A percentile compares a stretch with the other conserved stretches of the same genome.
phyloP scores from a whole-genome alignment of 2,797 vertebrate species.

The Hydrophis major region DNA sequence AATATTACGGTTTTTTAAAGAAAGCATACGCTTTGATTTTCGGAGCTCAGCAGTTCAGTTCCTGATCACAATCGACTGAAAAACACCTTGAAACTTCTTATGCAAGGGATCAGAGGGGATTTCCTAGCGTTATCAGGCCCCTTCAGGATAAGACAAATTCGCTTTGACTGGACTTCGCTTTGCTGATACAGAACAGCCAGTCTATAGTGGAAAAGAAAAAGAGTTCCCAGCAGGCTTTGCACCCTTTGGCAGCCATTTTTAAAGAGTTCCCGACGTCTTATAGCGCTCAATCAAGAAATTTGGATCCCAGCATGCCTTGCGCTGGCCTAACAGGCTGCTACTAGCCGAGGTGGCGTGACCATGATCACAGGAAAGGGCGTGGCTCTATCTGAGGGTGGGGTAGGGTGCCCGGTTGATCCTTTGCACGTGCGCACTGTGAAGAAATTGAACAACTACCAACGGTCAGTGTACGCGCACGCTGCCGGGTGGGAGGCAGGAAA shows the following conservation, averaged over 20 bases:
- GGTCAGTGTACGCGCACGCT: background rate
- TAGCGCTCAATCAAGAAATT: background rate
- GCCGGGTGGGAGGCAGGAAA: background rate
- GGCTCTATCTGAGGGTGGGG: background rate
- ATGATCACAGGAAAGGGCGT: background rate
- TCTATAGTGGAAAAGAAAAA: too few relatives aligned
- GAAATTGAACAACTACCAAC: background rate
- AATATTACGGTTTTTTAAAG: background rate
- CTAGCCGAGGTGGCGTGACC: background rate
- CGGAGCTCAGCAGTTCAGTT: background rate
- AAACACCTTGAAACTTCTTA: background rate
- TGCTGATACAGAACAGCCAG: background rate
- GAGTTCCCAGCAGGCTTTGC: background rate
- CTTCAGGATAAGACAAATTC: background rate
- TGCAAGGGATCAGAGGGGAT: background rate
- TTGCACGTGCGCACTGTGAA: background rate
- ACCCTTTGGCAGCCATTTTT: background rate
- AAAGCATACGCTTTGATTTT: background rate
- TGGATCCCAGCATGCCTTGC: constrained; percentile 4
- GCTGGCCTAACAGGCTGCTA: background rate
- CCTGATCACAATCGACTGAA: background rate
- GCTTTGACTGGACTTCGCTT: background rate
- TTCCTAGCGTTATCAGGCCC: background rate
- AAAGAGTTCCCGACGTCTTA: background rate
- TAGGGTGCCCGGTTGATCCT: background rate